A percentile compares a stretch with the other conserved stretches of the same genome.
phyloP scores from a whole-genome alignment of 1,140 invertebrate genomes.

The Cryptotermes secundus region DNA sequence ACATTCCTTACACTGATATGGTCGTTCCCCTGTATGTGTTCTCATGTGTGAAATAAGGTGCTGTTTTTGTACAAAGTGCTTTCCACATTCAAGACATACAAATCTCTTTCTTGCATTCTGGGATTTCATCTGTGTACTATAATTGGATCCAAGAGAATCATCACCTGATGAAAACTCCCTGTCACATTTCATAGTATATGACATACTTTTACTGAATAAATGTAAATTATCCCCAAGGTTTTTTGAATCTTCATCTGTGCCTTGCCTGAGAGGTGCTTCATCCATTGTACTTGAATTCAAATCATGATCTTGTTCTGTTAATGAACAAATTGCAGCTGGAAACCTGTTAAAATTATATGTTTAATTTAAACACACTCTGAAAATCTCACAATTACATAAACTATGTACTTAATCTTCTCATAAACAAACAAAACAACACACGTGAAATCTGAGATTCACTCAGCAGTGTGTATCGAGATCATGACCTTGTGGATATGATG shows the following conservation, averaged over 20 bases:
- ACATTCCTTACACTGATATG: conserved; percentile 29
- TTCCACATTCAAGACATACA: conserved; percentile 35
- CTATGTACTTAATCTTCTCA: too few species aligned
- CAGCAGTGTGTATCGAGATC: too few species aligned
- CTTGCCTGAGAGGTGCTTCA: background rate
- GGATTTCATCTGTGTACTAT: background rate
- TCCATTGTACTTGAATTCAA: background rate
- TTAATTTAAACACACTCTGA: too few species aligned
- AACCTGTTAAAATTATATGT: background rate
- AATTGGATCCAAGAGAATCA: background rate
- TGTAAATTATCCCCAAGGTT: background rate
- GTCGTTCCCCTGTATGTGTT: conserved; percentile 21
- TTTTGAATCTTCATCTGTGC: background rate
- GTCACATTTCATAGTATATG: background rate
- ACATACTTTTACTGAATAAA: background rate
- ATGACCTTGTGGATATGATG: too few species aligned
- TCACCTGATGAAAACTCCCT: background rate
- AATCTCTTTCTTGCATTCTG: conserved; percentile 36
- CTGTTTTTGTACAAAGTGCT: conserved; percentile 33
- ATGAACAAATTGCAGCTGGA: conserved; percentile 11
- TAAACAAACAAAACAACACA: too few species aligned
- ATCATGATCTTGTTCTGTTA: background rate
- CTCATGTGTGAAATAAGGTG: conserved; percentile 29
- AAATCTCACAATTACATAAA: too few species aligned
- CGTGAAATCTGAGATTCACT: too few species aligned